Conservation (phyloP, 2,888 invertebrate genomes). For the Clepsis dumicolana region DNA sequence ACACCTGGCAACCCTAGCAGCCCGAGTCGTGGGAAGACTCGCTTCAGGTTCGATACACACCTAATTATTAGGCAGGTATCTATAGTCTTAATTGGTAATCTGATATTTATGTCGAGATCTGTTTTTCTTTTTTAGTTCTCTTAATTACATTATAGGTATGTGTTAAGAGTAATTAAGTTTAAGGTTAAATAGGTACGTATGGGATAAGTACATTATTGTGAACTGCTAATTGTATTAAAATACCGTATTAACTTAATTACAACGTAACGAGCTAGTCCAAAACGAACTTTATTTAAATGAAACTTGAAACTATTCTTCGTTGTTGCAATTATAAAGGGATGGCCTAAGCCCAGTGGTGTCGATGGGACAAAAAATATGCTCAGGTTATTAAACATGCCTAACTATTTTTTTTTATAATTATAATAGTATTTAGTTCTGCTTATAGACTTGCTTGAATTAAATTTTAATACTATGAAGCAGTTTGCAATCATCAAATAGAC, state of each 20-base stretch:
- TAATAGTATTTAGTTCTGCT: neutral
- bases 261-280: neutral
- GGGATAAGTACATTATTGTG: constrained; percentile 3
- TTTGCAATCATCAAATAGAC: constrained; percentile 45
- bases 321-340: neutral
- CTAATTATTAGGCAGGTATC: constrained; percentile 57
- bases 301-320: neutral
- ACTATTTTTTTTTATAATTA: neutral
- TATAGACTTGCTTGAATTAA: constrained; percentile 27
- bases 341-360: constrained; percentile 31
- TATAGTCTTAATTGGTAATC: constrained; percentile 63
- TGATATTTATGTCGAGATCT: constrained; percentile 51
- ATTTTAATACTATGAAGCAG: constrained; percentile 20
- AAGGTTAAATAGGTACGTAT: constrained; percentile 29
- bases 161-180: constrained; percentile 33
- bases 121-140: constrained; percentile 32
- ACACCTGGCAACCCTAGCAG: constrained; percentile 46
- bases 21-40: constrained; percentile 55
- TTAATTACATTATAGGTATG: constrained; percentile 33
- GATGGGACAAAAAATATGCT: constrained; percentile 8
- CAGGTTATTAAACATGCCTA: neutral
- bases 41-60: constrained; percentile 57
- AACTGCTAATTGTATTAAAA: neutral
- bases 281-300: neutral
- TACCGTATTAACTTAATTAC: neutral